Evolutionary conservation across 2,113 vertebrate species (phyloP), one percentile per base, ranked within the genome.

Genomic region (Pao palembangensis): DNA sequence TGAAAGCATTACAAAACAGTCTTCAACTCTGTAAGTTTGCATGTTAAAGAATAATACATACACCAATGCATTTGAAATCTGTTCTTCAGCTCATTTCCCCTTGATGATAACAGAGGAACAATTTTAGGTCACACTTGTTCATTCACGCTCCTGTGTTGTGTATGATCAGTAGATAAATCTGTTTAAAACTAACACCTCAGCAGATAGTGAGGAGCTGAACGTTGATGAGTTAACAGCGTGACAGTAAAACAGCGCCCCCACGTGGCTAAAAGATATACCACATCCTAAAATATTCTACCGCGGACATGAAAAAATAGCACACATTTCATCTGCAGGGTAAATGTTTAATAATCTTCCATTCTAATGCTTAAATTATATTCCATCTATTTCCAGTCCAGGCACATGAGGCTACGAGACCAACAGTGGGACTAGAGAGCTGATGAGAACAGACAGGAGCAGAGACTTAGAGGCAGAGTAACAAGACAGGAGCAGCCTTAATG

Each of bases 161-260:
- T 23, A 55, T 42, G 53, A 84, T 66, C 49, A 59, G 56, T 18
- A 47, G 55, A 81, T 75, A 69, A 78, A 81, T 75, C 31, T 10
- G 34, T 38, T 8, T 8, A 48, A 48, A 48, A 48, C 69, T 43
- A 5, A 16, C 51, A 71, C 23, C 41, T 75, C 52, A 0, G 18
- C 63, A 63, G 49, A 25, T 10, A n/a, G 8, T 50, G 56, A 66
- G 25, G 8, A n/a, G 16, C 6, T 17, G 4, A 2, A 15, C 0
- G 0, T 1, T 3, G 23, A 61, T 2, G 25, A 2, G 23, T 25
- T n/a, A n/a, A 25, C 5, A 25, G 23, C 6, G 25, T 28, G 25
- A 11, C 1, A 21, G 79, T 71, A 49, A 21, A 48, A 79, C 61
- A 89, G 82, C 79, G 25, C 89, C 90, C 79, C 67, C 85, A 16